Percentiles rank a stretch among this genome's conserved stretches.
These are phyloP conservation scores for Myotis pilosus DNA, from an alignment of 2,797 vertebrate species.

Conservation along the genomic window DNA sequence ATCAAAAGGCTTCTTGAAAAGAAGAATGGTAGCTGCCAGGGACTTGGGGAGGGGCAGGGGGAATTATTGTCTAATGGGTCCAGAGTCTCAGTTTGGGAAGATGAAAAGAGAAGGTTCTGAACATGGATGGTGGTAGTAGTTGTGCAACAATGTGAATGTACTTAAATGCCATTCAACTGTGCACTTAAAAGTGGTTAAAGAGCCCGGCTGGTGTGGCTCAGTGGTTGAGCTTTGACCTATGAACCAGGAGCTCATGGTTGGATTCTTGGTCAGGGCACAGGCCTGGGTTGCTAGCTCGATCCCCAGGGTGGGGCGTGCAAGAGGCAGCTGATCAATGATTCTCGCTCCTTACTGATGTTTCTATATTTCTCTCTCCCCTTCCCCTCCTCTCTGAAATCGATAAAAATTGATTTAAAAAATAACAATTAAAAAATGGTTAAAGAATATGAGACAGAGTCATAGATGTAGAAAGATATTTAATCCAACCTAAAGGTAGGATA, in stretches of 20 bases:
- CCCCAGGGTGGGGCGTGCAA: too few species aligned
- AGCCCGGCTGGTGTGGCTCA: too few species aligned
- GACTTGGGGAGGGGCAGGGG: rapidly evolving
- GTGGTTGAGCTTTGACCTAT: too few species aligned
- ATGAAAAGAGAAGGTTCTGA: not conserved
- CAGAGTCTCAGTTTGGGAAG: not conserved
- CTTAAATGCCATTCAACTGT: not conserved
- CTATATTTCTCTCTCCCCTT: too few species aligned
- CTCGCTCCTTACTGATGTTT: too few species aligned
- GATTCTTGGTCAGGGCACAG: too few species aligned
- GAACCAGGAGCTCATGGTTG: too few species aligned
- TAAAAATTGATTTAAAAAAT: too few species aligned
- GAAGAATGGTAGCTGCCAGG: not conserved
- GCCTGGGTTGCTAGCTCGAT: too few species aligned
- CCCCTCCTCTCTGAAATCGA: too few species aligned
- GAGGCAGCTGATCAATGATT: too few species aligned
- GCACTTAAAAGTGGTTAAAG: not conserved
- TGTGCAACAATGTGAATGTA: not conserved
- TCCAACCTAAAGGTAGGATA: not conserved
- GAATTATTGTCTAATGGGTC: not conserved
- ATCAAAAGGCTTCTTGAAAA: constrained; percentile 13
- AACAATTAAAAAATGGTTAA: not conserved
- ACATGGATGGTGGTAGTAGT: not conserved
- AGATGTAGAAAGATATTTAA: not conserved
- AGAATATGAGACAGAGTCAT: not conserved